Base-by-base conservation (phyloP, 2,888 invertebrate species). In the Caradrina kadenii region DNA sequence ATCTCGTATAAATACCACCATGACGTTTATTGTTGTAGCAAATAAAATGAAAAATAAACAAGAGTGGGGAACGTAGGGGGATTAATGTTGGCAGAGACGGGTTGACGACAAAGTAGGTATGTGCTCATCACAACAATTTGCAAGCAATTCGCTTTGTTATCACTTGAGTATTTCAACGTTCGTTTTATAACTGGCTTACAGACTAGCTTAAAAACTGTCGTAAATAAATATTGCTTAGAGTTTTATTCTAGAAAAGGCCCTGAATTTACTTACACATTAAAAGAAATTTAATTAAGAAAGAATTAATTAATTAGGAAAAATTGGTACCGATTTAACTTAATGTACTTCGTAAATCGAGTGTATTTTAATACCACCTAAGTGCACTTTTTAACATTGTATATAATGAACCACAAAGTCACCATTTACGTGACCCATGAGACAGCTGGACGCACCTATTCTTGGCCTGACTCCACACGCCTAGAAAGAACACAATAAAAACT, bases 81-180 rank as follows among this genome's bases (percentile, higher is more conserved):
- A 77, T 73, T 76, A 69, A 77, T 73, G 77, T 64, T 65, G 50
- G 58, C 22, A 17, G 64, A 69, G 73, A 49, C 22, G 39, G 60
- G 53, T 52, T 73, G 68, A 58, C 55, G 67, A 50, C 65, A 48
- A 53, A 55, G 50, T 49, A 55, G 58, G 54, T 55, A 55, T 53
- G 56, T 55, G 68, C 60, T 75, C 62, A 56, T 72, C 77, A 80
- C 71, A 80, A 77, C 81, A 83, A 86, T 87, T 87, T 85, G 80
- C 79, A 85, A 85, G 79, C 76, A 71, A 83, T 83, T 80, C 83
- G 65, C 78, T 79, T 77, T 75, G 76, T 72, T 65, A 66, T 68
- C 56, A 61, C 42, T 67, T 45, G 31, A 54, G 59, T 76, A 42
- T 60, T n/a, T 13, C 59, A 61, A 69, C 53, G 22, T 60, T 65